Evolutionary conservation across 2,888 invertebrate genomes (phyloP), one percentile per base, ranked within the genome.

Genomic region (Leptopilina syphax): DNA sequence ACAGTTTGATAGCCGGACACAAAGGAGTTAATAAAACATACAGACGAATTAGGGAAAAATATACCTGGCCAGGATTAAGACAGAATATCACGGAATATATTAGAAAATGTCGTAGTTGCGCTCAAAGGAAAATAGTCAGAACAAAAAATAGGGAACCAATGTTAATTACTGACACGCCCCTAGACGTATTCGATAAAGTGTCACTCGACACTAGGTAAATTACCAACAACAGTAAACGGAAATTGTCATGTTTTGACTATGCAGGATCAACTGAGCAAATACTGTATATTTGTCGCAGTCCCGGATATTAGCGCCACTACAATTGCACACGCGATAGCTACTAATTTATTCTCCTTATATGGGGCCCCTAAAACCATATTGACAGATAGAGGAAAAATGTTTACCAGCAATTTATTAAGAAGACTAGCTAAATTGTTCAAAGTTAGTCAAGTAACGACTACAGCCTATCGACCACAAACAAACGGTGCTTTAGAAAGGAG

Each of bases 311-410:
- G 65, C 27, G 65, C 34, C 8, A 6, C 27, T 9, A 65, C 65
- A 27, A 65, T 65, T 10, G 65, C 65, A 7, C 65, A 65, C 12
- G 65, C 10, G 0, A 4, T 65, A 27, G 65, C 65, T 10, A 65
- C 34, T 27, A 24, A 65, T 65, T 27, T 65, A 10, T 27, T 65
- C 9, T 34, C 12, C 1, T 8, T 65, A 10, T 27, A 65, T 9
- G 65, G 34, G 8, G 65, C 65, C 1, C 65, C 65, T 10, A 27
- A 27, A 34, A 27, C 27, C 8, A 65, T 65, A 9, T 27, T 65
- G 3, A 84, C 84, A 0, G 86, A 86, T 66, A 81, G 82, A 77
- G 84, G 86, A 0, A 68, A 79, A 13, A 81, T 82, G 24, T 84
- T 86, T 54, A 34, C 78, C 1, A 81, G 83, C 7, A 63, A 66